Base-by-base conservation (phyloP, 2,113 vertebrate genomes). In the Jacana jacana region DNA sequence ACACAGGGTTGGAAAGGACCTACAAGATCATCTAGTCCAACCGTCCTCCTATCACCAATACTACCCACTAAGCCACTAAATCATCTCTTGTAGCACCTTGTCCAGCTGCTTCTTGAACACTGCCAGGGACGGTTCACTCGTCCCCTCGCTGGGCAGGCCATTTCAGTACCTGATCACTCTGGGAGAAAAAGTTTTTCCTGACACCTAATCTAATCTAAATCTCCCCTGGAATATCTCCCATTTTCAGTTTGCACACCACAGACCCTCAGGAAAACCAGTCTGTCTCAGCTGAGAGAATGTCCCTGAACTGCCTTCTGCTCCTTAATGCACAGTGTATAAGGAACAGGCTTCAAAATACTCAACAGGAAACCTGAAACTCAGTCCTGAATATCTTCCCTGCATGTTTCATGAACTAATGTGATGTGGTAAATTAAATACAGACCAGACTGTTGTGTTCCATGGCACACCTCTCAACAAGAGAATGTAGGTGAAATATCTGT, bases 391-490 rank as follows among this genome's bases (percentile, higher is more conserved):
- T 24, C 6, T 64, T 84, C 39, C 14, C 25, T 69, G 9, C 17
- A 11, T 5, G 1, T n/a, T 33, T 86, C 24, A 44, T 31, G 16
- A 84, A 24, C 16, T n/a, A 11, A 17, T 66, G 15, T 20, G 6
- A 58, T 40, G 13, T 19, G 6, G 6, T 44, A 33, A 86, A 78
- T 30, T 44, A 33, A 86, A 78, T 30, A 76, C 27, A 81, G 37
- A 60, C 18, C 20, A 7, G 13, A 18, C 22, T 0, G 2, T 70
- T 63, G 22, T 60, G 13, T 73, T 2, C 4, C 1, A 1, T 2
- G 1, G 6, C 39, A 33, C n/a, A 66, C 22, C 16, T 84, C 24
- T 25, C 35, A 81, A 4, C 4, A 71, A 42, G 11, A 51, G 3
- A 8, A 37, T 44, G 11, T 12, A 58, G 3, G 10, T 66, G 46